Evolutionary conservation across 1,140 invertebrate genomes (phyloP), one percentile per base, ranked within the genome.

Genomic region (Lutraria rhynchaena): DNA sequence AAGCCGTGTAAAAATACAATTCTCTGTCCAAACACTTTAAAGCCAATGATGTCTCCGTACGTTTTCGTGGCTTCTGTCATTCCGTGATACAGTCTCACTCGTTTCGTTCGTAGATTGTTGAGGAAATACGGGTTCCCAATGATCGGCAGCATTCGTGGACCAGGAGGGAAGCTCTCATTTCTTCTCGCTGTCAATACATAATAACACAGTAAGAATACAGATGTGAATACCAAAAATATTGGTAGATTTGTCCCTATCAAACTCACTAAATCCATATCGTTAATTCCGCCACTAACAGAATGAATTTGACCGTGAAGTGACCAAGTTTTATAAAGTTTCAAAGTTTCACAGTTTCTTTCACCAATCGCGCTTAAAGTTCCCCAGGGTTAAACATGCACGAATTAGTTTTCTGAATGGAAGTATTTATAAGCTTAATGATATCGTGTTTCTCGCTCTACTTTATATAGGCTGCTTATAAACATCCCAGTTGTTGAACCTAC

Each of bases 131-230:
- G 3, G 31, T 61, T 61, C 13, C 58, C 58, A n/a, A 61, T 13
- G 13, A 61, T 7, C 24, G 58, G 58, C 3, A 61, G 24, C 4
- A 29, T 31, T 5, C 3, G 11, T 2, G 58, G 58, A 35, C 58
- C 58, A 35, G 58, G 58, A n/a, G 58, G 58, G 3, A 33, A n/a
- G 37, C 15, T 41, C 5, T 41, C 37, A 31, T 61, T 61, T 17
- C 9, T 7, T n/a, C 31, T 17, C 13, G 4, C n/a, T 35, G 9
- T 5, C 3, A 61, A 35, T 19, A 33, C n/a, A 15, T 33, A 17
- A 31, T 61, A 61, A 35, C 58, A 61, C 2, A 61, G 11, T n/a
- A 61, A 35, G 31, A 61, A 61, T n/a, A 61, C 58, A 17, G 58
- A 33, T 11, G 35, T 35, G 17, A 61, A 61, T 35, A 61, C n/a